Conservation (phyloP, 2,113 vertebrate species). For the Glaucidium brasilianum region DNA sequence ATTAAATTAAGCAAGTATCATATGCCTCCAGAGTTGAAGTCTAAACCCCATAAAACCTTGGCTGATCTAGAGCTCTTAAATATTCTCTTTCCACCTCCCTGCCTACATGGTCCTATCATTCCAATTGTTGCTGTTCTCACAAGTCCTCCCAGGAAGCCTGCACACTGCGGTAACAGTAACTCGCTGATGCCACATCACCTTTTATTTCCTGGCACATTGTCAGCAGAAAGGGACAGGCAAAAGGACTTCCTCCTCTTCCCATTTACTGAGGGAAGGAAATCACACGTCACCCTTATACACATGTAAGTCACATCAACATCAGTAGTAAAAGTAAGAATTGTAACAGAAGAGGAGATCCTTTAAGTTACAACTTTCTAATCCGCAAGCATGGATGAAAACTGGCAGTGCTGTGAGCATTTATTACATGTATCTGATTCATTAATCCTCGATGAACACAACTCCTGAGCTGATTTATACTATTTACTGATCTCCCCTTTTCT, state of each 20-base stretch:
- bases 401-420: not conserved
- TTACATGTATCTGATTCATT: rapidly evolving
- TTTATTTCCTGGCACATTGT: not conserved
- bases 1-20: not conserved
- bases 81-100: not conserved
- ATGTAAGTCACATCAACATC: not conserved
- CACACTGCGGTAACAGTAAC: not conserved
- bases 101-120: not conserved
- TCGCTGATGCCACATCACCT: not conserved
- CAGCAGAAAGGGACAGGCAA: not conserved
- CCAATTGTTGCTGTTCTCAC: not conserved
- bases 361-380: not conserved
- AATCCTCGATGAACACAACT: not conserved
- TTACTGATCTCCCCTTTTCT: not conserved
- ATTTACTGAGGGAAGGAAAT: not conserved
- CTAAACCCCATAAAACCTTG: not conserved
- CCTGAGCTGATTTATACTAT: not conserved
- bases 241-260: not conserved
- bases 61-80: not conserved
- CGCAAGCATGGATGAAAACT: not conserved
- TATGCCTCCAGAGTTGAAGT: not conserved
- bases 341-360: not conserved
- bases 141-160: not conserved
- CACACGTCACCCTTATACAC: rapidly evolving
- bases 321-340: not conserved